Evolutionary conservation across 2,113 vertebrate species (phyloP).

Genomic region (Eudorcas thomsonii): DNA sequence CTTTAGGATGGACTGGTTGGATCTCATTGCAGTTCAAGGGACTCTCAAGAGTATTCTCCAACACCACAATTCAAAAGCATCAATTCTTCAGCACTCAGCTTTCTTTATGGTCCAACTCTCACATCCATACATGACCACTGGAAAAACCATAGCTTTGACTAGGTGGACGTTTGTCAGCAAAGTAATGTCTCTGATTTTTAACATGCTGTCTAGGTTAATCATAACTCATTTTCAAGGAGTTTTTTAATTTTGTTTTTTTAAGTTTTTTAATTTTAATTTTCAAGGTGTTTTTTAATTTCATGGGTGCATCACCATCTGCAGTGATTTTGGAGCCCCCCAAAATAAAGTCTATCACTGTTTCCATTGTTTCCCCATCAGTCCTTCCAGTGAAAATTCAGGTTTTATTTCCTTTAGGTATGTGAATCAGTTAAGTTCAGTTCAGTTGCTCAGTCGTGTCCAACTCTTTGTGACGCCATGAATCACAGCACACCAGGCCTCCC

Average conservation of each 20-base stretch:
- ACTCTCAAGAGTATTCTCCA: neutral
- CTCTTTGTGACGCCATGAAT: no score
- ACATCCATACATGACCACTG: neutral
- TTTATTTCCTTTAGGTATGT: neutral
- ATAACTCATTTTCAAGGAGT: neutral
- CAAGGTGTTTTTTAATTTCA: neutral
- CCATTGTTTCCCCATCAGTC: neutral
- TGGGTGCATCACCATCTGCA: neutral
- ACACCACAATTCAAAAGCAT: neutral
- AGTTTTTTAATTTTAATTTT: no score
- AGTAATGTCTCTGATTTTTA: neutral
- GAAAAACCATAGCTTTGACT: neutral
- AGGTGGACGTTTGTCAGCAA: rapidly evolving
- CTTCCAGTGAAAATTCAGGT: neutral
- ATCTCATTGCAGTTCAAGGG: neutral
- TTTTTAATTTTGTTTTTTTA: no score
- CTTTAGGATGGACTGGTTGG: neutral
- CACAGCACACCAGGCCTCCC: no score
- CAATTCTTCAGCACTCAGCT: neutral
- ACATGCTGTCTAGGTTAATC: neutral
- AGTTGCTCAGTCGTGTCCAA: no score
- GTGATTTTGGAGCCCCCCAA: neutral
- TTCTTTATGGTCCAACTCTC: neutral
- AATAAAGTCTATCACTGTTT: neutral
- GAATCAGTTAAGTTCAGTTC: no score